Conservation (phyloP, 2,888 invertebrate genomes). For the Flabesymbios commensalis region DNA sequence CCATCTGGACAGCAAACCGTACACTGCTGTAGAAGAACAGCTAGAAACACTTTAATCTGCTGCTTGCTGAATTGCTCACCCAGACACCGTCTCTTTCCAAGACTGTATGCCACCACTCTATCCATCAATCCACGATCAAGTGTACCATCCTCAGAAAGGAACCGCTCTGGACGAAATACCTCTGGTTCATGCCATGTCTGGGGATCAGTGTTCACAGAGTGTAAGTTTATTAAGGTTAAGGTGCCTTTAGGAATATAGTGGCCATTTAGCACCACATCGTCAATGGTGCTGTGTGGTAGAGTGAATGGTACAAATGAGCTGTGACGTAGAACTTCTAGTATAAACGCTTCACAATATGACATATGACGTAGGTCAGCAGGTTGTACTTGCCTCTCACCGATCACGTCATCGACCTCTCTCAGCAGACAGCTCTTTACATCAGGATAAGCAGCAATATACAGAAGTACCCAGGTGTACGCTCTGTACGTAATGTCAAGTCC, state of each 20-base stretch:
- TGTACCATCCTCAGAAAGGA: constrained; percentile 29
- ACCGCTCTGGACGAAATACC: constrained; percentile 44
- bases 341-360: constrained; percentile 45
- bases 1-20: too few species aligned
- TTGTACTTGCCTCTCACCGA: constrained; percentile 36
- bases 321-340: constrained; percentile 45
- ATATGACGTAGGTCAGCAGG: constrained; percentile 37
- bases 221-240: constrained; percentile 48
- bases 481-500: constrained; percentile 52
- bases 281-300: constrained; percentile 43
- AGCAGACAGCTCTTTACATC: constrained; percentile 44
- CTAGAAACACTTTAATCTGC: constrained; percentile 50
- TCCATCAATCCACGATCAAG: constrained; percentile 29
- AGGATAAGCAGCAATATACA: constrained; percentile 46
- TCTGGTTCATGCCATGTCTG: constrained; percentile 45
- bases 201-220: constrained; percentile 47
- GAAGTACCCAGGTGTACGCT: constrained; percentile 47
- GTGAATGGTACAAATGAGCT: constrained; percentile 49
- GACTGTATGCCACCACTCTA: constrained; percentile 42
- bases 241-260: constrained; percentile 42
- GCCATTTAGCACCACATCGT: constrained; percentile 32
- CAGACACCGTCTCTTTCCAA: constrained; percentile 48
- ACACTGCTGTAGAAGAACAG: constrained; percentile 44
- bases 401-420: constrained; percentile 40
- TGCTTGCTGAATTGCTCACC: constrained; percentile 49